Percentiles rank a stretch among this genome's conserved stretches.
Evolutionary conservation across 2,797 vertebrate species (phyloP).

Genomic region (Amazona finschi): DNA sequence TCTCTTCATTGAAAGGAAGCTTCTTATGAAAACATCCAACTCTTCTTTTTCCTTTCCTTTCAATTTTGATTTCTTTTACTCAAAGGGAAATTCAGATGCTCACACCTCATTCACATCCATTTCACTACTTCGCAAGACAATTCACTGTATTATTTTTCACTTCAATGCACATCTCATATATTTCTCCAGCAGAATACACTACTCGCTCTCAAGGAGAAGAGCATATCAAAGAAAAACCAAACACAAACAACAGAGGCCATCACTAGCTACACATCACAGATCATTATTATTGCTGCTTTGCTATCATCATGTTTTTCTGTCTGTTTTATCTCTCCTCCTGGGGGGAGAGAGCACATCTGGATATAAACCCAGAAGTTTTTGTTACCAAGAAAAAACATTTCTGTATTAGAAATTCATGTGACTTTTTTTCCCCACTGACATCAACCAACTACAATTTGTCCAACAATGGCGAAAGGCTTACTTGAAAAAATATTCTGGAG

Average conservation of each 20-base stretch:
- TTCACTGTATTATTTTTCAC: constrained; percentile 54
- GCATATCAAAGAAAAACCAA: neutral
- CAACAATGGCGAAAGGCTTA: neutral
- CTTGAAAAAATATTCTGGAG: neutral
- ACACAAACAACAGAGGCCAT: neutral
- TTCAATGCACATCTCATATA: neutral
- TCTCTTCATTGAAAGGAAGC: neutral
- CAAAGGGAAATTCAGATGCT: neutral
- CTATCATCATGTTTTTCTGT: neutral
- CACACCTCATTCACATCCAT: neutral
- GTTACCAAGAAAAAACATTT: neutral
- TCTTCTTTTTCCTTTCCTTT: neutral
- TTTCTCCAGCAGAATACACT: constrained; percentile 25
- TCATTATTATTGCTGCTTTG: constrained; percentile 24
- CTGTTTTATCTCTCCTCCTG: neutral
- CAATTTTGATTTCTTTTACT: neutral
- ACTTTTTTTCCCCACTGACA: neutral
- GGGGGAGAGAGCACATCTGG: neutral
- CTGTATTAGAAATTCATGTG: neutral
- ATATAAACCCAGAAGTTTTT: neutral
- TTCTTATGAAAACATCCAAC: neutral
- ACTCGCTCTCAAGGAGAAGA: neutral
- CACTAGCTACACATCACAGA: neutral
- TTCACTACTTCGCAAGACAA: constrained; percentile 15
- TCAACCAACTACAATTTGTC: neutral